These are phyloP conservation scores for Mareca strepera DNA, from an alignment of 2,797 vertebrate species.

Conservation along the genomic window DNA sequence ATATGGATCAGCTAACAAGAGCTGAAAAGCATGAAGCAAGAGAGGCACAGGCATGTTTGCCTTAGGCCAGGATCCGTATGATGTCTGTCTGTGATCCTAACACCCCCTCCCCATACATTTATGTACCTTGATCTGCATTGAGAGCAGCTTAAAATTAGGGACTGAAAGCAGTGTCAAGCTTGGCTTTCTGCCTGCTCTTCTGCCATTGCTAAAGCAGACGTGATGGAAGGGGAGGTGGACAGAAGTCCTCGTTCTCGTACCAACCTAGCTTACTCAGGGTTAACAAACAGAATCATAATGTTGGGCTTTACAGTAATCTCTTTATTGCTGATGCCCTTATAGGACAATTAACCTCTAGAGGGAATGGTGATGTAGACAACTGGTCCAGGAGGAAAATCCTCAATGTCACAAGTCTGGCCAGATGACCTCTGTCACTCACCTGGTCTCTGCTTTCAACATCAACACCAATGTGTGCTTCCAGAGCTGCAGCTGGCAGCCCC, in stretches of 20 bases:
- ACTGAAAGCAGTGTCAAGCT: not conserved
- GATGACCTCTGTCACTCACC: not conserved
- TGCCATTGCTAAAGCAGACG: not conserved
- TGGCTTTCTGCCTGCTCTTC: not conserved
- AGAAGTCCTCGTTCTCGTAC: not conserved
- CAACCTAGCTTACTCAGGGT: not conserved
- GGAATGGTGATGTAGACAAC: not conserved
- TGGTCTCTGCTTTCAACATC: not conserved
- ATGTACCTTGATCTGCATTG: too few species aligned
- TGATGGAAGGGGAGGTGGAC: not conserved
- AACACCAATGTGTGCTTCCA: rapidly evolving
- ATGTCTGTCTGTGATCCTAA: not conserved
- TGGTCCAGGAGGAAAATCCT: not conserved
- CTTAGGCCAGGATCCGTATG: not conserved
- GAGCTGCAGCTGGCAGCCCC: not conserved
- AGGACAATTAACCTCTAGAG: not conserved
- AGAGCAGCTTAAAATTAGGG: not conserved
- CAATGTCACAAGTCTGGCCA: not conserved
- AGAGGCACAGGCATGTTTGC: not conserved
- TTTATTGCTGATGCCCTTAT: not conserved
- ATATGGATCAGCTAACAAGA: not conserved
- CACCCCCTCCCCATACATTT: not conserved
- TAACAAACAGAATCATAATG: not conserved
- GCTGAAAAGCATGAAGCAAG: slow-evolving; percentile 28
- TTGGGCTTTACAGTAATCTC: not conserved